Conservation (phyloP, 2,797 vertebrate genomes). For the Paguma larvata region DNA sequence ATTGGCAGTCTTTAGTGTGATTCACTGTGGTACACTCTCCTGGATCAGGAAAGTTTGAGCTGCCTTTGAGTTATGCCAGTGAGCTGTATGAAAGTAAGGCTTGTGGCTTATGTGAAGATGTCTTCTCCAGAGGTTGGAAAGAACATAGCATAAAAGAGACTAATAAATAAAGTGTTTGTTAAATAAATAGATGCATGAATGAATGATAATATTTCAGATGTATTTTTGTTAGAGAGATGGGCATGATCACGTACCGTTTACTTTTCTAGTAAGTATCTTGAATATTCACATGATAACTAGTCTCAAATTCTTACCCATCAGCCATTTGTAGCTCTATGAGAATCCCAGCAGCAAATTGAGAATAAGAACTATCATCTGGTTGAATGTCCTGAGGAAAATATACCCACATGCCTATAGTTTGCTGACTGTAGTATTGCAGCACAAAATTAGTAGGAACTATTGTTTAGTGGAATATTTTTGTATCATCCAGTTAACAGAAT, state of each 20-base stretch:
- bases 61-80: background rate
- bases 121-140: background rate
- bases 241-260: background rate
- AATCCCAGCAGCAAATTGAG: background rate
- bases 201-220: background rate
- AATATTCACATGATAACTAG: background rate
- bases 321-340: background rate
- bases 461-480: background rate
- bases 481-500: background rate
- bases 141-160: background rate
- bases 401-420: background rate
- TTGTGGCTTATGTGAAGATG: background rate
- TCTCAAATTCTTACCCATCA: background rate
- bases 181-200: background rate
- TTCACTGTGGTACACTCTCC: background rate
- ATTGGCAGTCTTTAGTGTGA: background rate
- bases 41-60: background rate
- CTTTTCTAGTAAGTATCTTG: background rate
- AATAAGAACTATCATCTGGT: background rate
- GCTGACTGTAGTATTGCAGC: background rate
- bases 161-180: slow-evolving; percentile 7
- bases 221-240: background rate
- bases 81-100: background rate
- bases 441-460: background rate
- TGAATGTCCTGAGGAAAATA: background rate